Evolutionary conservation across 2,797 vertebrate species (phyloP).

Genomic region (Antrozous pallidus): DNA sequence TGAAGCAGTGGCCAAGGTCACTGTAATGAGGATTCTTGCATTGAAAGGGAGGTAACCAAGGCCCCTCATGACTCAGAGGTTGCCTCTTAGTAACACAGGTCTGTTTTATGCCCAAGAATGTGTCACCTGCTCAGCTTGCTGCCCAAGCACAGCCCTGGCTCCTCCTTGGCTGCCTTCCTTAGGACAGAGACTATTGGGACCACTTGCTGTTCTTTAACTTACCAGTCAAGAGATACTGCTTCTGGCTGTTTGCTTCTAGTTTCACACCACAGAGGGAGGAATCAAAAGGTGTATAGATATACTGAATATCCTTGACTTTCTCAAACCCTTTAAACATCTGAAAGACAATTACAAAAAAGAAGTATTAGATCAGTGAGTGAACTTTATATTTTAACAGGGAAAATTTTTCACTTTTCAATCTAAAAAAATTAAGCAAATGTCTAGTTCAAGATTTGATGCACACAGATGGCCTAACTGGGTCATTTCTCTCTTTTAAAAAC

Average conservation of each 20-base stretch:
- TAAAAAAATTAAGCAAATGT: constrained; percentile 1
- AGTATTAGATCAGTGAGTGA: not conserved
- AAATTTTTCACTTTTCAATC: constrained; percentile 16
- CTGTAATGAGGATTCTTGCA: not conserved
- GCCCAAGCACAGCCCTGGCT: not conserved
- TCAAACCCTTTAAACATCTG: constrained; percentile 98
- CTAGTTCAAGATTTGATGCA: not conserved
- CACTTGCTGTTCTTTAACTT: constrained; percentile 65
- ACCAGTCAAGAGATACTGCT: constrained; percentile 96
- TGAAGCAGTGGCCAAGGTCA: not conserved
- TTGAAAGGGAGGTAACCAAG: not conserved
- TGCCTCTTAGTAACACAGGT: not conserved
- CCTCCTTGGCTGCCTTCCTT: not conserved
- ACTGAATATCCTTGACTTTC: constrained; percentile 91
- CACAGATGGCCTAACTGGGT: not conserved
- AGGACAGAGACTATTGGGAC: not conserved
- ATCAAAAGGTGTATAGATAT: constrained; percentile 92
- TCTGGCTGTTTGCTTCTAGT: constrained; percentile 91
- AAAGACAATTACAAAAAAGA: constrained; percentile 63
- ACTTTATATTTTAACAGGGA: not conserved
- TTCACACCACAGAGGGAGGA: constrained; percentile 92
- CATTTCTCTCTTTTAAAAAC: not conserved
- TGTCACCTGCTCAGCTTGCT: not conserved
- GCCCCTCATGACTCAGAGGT: not conserved
- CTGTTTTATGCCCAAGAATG: not conserved